Evolutionary conservation across 2,113 vertebrate species (phyloP), one percentile per base, ranked within the genome.

Genomic region (Lasiurus cinereus): DNA sequence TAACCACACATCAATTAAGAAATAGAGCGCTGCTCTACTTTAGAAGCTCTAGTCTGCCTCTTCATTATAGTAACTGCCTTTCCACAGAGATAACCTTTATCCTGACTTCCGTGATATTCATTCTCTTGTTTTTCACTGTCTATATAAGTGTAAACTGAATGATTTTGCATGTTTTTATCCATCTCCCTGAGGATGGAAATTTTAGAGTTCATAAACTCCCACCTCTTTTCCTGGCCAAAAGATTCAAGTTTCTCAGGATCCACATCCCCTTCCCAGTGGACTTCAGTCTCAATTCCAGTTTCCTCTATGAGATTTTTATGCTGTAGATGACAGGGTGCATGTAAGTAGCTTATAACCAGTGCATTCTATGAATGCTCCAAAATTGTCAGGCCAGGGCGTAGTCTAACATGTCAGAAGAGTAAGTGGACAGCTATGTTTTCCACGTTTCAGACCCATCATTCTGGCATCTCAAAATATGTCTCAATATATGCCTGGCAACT

Each of bases 71-170:
- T 64, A 69, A 43, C 15, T 64, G 62, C 36, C 10, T 76, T 87
- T 19, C 83, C 70, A 16, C 21, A 85, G 72, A 91, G 5, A 2
- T 27, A 64, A 79, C 46, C 24, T 95, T 83, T 43, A 90, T 66
- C 16, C 48, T 93, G 73, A 80, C 59, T 87, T 93, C 83, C 92
- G 39, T 66, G 90, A 78, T 87, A 85, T 9, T 90, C 76, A 77
- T 93, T 92, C 86, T 83, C 62, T 83, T 88, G 27, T 31, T 67
- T 56, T 88, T 91, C 59, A n/a, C 77, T 91, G 66, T 93, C 70
- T 84, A 64, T 66, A 11, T 52, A 76, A 82, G 50, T 73, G 76
- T 14, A 91, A 76, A 84, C 24, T 5, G 67, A 95, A 87, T 90
- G 73, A 27, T 84, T 90, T 87, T 80, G 21, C 36, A 62, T 56